Base-by-base conservation (phyloP, 2,888 invertebrate species). In the Phortica magna region DNA sequence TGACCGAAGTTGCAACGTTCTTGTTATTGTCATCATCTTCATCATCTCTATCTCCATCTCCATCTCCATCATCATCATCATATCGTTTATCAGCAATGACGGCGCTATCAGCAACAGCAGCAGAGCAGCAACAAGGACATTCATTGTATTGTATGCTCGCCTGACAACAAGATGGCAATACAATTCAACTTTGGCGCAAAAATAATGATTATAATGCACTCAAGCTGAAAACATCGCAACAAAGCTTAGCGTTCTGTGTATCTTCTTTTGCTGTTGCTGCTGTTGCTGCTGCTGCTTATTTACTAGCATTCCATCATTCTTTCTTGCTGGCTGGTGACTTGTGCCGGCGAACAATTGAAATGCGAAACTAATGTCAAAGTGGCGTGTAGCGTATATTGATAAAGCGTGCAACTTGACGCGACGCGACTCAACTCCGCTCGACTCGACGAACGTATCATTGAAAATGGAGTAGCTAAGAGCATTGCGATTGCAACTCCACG, bases 141-240 rank as follows among this genome's bases (percentile, higher is more conserved):
- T 14, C 48, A 14, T 48, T 14, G 48, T 48, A 12, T 14, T 48
- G 48, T 48, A 14, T 14, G 3, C 48, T 48, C 48, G 9, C 48
- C 48, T 31, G 31, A 48, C 48, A 48, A 48, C 48, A 48, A 48
- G 14, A 48, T 48, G 48, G 48, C 48, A 48, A 48, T 14, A 48
- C 48, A 12, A 48, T 48, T 48, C 7, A 14, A 14, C 48, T 48
- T 48, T 48, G 48, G 48, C 48, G 7, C 31, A 48, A 48, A 48
- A 48, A 65, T 65, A 65, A 65, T 65, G 22, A 65, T 12, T 31
- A 67, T n/a, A 67, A 42, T 67, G 67, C 67, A 42, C 67, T 67
- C 67, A 41, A 67, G 67, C 42, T 10, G 67, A 67, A 67, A 42
- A 67, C 42, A 41, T 68, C n/a, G 19, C 57, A 41, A 53, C 42